phyloP scores from a whole-genome alignment of 2,888 invertebrate genomes.

The Tineola bisselliella region DNA sequence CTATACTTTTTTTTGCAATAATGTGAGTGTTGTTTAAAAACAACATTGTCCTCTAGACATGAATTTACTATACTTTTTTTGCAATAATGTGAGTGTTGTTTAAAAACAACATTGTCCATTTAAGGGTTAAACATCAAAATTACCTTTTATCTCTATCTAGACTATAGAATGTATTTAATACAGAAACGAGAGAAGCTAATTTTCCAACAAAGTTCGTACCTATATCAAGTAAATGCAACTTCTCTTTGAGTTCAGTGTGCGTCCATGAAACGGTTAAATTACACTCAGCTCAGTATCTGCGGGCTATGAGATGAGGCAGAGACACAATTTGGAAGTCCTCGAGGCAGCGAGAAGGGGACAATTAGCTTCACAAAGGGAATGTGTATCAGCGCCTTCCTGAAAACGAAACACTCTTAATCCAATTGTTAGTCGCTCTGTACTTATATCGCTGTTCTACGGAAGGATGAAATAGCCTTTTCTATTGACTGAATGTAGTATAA shows the following conservation, averaged over 20 bases:
- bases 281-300: constrained; percentile 19
- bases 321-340: constrained; percentile 2
- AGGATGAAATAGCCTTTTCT: not conserved
- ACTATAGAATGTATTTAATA: not conserved
- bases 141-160: no score
- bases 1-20: no score
- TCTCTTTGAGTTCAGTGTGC: constrained; percentile 26
- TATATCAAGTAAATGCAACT: constrained; percentile 29
- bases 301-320: constrained; percentile 1
- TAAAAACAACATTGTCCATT: no score
- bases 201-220: constrained; percentile 15
- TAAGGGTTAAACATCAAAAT: no score
- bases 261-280: constrained; percentile 25
- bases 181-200: not conserved
- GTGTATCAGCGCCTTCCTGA: constrained; percentile 30
- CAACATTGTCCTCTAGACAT: no score
- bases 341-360: constrained; percentile 13
- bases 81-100: no score
- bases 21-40: no score
- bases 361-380: constrained; percentile 30
- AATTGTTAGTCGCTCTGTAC: constrained; percentile 20
- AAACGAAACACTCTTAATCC: constrained; percentile 26
- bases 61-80: no score
- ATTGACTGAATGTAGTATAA: not conserved
- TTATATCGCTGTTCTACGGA: not conserved